Conservation (phyloP, 2,797 vertebrate species). For the Ctenochaetus hawaiiensis region DNA sequence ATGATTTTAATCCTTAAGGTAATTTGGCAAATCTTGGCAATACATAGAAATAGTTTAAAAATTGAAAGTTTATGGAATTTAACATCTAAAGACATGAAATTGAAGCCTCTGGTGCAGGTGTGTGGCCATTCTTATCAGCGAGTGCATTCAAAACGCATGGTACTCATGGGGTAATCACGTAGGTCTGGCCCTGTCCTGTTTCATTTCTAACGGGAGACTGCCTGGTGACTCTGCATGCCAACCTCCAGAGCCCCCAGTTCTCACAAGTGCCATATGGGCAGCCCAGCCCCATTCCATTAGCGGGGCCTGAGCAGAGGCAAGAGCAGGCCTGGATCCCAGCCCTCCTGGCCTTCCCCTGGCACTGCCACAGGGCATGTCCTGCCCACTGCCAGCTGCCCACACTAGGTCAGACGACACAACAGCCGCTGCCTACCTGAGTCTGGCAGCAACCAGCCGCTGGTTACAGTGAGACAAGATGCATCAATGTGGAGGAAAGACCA, state of each 20-base stretch:
- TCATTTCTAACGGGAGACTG: slow-evolving; percentile 84
- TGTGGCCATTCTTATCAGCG: slow-evolving; percentile 64
- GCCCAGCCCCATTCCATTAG: slow-evolving; percentile 95
- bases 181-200: slow-evolving; percentile 83
- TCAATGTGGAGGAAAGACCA: slow-evolving; percentile 31
- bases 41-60: neutral
- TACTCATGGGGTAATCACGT: slow-evolving; percentile 60
- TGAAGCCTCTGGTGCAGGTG: slow-evolving; percentile 57
- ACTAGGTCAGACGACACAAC: slow-evolving; percentile 72
- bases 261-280: slow-evolving; percentile 93
- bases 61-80: neutral
- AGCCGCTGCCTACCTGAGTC: slow-evolving; percentile 71
- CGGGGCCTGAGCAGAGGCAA: slow-evolving; percentile 83
- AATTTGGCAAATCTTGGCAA: neutral
- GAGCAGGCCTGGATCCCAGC: slow-evolving; percentile 75
- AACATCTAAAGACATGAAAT: slow-evolving; percentile 25
- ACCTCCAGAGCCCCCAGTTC: slow-evolving; percentile 77
- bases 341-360: slow-evolving; percentile 84
- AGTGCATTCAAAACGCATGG: slow-evolving; percentile 75
- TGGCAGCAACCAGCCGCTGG: slow-evolving; percentile 56
- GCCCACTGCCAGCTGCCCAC: slow-evolving; percentile 86
- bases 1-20: neutral
- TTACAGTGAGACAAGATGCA: slow-evolving; percentile 29
- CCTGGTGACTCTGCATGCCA: slow-evolving; percentile 78
- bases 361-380: slow-evolving; percentile 87